phyloP scores from a whole-genome alignment of 2,888 invertebrate species.

The Apamea monoglypha region DNA sequence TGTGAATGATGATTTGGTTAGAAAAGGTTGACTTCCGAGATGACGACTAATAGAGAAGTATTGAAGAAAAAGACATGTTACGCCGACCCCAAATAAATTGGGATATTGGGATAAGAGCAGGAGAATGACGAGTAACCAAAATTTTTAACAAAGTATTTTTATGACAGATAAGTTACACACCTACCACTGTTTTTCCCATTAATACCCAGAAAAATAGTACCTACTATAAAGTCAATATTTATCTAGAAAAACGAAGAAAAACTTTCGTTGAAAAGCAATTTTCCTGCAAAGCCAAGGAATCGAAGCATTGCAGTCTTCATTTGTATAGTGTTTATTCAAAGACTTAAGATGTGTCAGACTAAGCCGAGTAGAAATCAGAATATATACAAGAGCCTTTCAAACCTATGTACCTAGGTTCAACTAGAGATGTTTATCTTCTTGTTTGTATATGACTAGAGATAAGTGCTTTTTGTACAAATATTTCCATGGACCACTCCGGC shows the following conservation, averaged over 20 bases:
- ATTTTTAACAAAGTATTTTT: background rate
- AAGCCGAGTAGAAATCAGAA: conserved; percentile 1
- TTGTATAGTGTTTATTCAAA: conserved; percentile 4
- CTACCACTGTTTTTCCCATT: background rate
- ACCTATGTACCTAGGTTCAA: background rate
- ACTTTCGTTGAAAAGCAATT: background rate
- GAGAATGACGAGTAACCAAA: background rate
- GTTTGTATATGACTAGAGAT: background rate
- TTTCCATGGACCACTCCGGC: background rate
- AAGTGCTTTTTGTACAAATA: background rate
- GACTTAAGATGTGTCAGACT: background rate
- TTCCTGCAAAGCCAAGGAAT: conserved; percentile 8
- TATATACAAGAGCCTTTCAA: background rate
- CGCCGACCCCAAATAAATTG: no score
- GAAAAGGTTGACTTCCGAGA: no score
- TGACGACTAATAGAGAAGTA: no score
- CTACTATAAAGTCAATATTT: background rate
- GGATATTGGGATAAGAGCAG: no score
- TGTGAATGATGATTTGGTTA: no score
- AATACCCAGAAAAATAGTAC: background rate
- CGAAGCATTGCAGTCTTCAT: conserved; percentile 14
- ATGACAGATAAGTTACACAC: background rate
- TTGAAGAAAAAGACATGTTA: no score
- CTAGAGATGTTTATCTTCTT: background rate
- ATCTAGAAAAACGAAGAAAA: background rate